Conservation (phyloP, 30 jellyfish, hydroid and myxozoan genomes). For the Aurelia sp. region DNA sequence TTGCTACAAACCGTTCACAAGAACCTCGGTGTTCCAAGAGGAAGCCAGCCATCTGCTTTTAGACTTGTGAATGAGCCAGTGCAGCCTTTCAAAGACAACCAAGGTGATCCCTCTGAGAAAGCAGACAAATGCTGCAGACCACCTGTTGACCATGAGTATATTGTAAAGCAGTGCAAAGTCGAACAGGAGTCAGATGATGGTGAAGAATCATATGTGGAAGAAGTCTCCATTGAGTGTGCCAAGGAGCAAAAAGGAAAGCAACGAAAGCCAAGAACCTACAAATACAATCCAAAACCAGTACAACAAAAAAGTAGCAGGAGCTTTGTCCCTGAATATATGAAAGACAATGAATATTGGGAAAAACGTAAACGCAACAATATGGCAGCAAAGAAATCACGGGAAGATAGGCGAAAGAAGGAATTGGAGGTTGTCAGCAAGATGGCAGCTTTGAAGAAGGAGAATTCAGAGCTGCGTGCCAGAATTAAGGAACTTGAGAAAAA, state of each 20-base stretch:
- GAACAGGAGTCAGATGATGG: slow-evolving; percentile 32
- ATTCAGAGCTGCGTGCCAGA: slow-evolving; percentile 56
- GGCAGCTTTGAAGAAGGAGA: slow-evolving; percentile 58
- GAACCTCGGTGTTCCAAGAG: slow-evolving; percentile 57
- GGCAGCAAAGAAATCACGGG: slow-evolving; percentile 95
- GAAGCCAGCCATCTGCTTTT: slow-evolving; percentile 46
- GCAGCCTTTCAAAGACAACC: neutral
- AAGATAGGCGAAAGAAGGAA: slow-evolving; percentile 89
- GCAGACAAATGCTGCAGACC: neutral
- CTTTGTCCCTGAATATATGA: slow-evolving; percentile 79
- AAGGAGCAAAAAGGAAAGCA: slow-evolving; percentile 19
- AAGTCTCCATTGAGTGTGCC: neutral
- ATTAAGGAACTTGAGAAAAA: slow-evolving; percentile 59
- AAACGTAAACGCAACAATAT: slow-evolving; percentile 80
- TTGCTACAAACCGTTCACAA: slow-evolving; percentile 48
- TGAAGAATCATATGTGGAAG: too few species aligned
- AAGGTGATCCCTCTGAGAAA: neutral
- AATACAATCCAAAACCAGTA: slow-evolving; percentile 91
- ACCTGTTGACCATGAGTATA: slow-evolving; percentile 34
- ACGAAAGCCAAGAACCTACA: slow-evolving; percentile 78
- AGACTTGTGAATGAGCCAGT: slow-evolving; percentile 5
- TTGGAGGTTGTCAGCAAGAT: slow-evolving; percentile 73
- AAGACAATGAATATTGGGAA: slow-evolving; percentile 90
- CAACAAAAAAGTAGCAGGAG: slow-evolving; percentile 77
- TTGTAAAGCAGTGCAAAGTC: slow-evolving; percentile 7